Conservation (phyloP, 2,888 invertebrate species). For the Ypsolopha sequella region DNA sequence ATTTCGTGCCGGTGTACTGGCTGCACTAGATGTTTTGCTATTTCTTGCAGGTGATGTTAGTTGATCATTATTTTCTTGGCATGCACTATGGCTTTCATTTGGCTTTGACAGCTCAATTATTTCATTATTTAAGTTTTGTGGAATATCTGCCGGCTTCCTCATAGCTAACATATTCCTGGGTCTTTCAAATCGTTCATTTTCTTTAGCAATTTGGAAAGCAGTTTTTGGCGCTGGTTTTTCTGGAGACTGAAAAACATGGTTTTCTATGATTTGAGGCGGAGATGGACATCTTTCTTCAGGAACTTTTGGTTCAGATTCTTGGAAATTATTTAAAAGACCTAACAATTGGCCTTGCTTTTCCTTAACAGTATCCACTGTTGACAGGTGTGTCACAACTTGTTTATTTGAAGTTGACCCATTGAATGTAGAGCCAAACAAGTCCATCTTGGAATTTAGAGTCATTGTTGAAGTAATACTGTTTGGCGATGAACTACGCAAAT, state of each 20-base stretch:
- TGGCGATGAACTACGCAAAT: too few species aligned
- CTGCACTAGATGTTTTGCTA: too few species aligned
- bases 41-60: too few species aligned
- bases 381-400: too few species aligned
- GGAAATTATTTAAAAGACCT: slow-evolving; percentile 33
- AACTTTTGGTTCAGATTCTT: background rate
- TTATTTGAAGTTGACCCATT: too few species aligned
- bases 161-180: background rate
- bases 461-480: too few species aligned
- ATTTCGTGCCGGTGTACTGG: too few species aligned
- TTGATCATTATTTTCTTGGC: too few species aligned
- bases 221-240: background rate
- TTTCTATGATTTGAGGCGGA: background rate
- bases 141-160: slow-evolving; percentile 15
- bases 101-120: slow-evolving; percentile 11
- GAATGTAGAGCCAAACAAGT: too few species aligned
- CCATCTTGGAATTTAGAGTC: too few species aligned
- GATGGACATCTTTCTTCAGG: background rate
- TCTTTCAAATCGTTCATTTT: background rate
- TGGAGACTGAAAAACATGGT: background rate
- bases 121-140: slow-evolving; percentile 30
- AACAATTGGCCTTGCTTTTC: slow-evolving; percentile 38
- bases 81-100: background rate
- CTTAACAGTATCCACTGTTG: slow-evolving; percentile 24
- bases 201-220: background rate